Conservation (phyloP, 2,888 invertebrate species). For the Drosophila picticornis region DNA sequence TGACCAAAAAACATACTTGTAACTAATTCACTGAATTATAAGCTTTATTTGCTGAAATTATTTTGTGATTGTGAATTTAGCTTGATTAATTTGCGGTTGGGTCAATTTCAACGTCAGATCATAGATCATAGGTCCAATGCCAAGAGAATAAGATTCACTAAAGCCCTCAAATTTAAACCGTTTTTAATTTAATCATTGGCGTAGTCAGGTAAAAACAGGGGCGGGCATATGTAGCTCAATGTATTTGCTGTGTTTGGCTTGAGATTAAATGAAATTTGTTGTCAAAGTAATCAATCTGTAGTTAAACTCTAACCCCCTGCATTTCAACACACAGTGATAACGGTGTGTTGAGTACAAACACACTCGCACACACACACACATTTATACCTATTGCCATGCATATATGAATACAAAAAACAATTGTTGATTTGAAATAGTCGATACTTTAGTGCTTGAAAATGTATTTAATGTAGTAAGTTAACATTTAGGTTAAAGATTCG, state of each 20-base stretch:
- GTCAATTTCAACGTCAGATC: not conserved
- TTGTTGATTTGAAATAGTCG: conserved; percentile 27
- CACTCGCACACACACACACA: not conserved
- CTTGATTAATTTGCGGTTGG: not conserved
- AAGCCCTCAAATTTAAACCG: not conserved
- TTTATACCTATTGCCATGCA: conserved; percentile 1
- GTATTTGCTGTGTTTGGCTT: conserved; percentile 22
- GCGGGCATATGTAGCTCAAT: not conserved
- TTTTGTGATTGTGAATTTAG: not conserved
- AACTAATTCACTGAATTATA: not conserved
- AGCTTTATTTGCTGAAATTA: not conserved
- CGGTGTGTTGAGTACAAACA: conserved; percentile 10
- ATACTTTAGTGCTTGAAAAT: conserved; percentile 38
- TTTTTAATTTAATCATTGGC: not conserved
- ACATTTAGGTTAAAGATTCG: conserved; percentile 48
- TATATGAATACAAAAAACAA: conserved; percentile 15
- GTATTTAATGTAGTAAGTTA: conserved; percentile 37
- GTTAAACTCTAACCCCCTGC: conserved; percentile 45
- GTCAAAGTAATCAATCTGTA: conserved; percentile 54
- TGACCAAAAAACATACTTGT: not conserved
- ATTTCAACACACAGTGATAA: conserved; percentile 38
- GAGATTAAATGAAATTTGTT: conserved; percentile 50
- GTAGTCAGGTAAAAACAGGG: not conserved
- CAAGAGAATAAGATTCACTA: not conserved
- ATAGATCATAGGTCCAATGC: not conserved